Evolutionary conservation across 2,888 invertebrate species (phyloP), one percentile per base, ranked within the genome.

Genomic region (Cryptus armator): DNA sequence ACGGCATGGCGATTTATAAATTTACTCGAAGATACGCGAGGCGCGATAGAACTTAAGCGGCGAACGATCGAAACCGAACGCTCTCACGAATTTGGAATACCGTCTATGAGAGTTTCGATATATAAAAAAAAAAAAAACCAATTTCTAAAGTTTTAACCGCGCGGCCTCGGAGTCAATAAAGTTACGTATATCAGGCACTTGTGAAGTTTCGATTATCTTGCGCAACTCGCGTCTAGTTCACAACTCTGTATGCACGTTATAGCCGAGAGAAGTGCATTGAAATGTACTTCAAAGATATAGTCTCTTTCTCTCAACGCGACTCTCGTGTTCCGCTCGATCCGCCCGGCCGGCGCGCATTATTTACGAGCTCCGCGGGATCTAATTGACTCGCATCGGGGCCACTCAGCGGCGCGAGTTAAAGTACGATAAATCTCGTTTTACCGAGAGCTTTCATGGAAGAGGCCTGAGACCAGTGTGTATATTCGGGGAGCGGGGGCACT

Each of bases 371-470:
- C 56, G 51, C 53, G 66, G 56, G 70, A 66, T 71, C 79, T 66
- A 82, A 82, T 82, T 82, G 82, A 82, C 82, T 72, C 77, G 67
- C 71, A 59, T 29, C 56, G 43, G 67, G 71, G 72, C 56, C 67
- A 67, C 46, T 71, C 71, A 46, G 59, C 43, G 43, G 56, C 56
- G 37, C 68, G 77, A 77, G 68, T 82, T 71, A 82, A 82, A 77
- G 70, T 43, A 81, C 71, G 77, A 82, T 82, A 82, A 82, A 82
- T 82, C 77, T 72, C 72, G 82, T 77, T 82, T 82, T 72, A 77
- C 46, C 66, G 72, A 44, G 76, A 66, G 56, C 29, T 56, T 62
- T 37, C 48, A 71, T 75, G 48, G 44, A 56, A 67, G 48, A 48
- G 64, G 59, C 56, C 12, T 19, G 56, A 56, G 19, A 12, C 19